Evolutionary conservation across 1,140 invertebrate genomes (phyloP), one percentile per base, ranked within the genome.

Genomic region (Dinothrombium tinctorium): DNA sequence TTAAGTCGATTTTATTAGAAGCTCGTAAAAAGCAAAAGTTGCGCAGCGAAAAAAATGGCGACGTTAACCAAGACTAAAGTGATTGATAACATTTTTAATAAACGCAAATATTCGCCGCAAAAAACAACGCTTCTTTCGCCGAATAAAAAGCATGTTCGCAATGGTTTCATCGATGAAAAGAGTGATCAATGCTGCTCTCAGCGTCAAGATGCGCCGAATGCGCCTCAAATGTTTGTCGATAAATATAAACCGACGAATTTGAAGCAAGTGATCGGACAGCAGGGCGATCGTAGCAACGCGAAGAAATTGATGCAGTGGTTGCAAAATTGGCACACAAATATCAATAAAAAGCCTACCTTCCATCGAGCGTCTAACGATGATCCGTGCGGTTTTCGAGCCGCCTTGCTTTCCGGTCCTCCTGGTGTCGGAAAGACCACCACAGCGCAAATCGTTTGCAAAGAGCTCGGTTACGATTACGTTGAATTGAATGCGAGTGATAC

Each of bases 401-500:
- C 80, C 1, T 56, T 99, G 6, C 61, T 99, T 1, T 96, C 89
- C 28, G 94, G 94, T 11, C 76, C 90, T 20, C 92, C 94, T 0
- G 84, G 83, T 36, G 71, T 92, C 50, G 39, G 39, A 23, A 64
- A 66, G 50, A 65, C 64, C 12, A 65, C 64, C 15, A 59, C 62
- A 23, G 61, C 63, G 9, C 53, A 56, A 4, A 43, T 65, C 14
- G 60, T 61, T 20, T 62, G 61, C 50, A 57, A 66, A 56, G 59
- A 49, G 59, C 59, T 20, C 11, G 79, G 77, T 2, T 87, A 81
- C 53, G 82, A 87, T 58, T 69, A 73, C 41, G 72, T 95, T 19
- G 92, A 98, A 60, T 75, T 95, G 49, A 99, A 99, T 65, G 92
- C 90, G 0, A 96, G 90, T 0, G 90, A 96, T 61, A 89, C 84